Conservation (phyloP, 2,797 vertebrate species). For the Yasuhikotakia modesta region DNA sequence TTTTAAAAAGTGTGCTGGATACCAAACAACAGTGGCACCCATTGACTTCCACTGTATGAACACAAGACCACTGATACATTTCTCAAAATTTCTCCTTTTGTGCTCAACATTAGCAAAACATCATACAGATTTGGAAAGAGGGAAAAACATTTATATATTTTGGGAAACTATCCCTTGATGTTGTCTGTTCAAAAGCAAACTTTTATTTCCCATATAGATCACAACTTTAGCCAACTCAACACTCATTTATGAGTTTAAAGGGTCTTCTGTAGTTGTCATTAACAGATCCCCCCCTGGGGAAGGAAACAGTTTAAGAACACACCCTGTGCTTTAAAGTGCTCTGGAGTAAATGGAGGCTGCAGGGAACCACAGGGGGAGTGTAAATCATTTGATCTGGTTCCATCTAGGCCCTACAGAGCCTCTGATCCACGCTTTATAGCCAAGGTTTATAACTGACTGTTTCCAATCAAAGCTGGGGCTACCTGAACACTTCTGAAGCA, state of each 20-base stretch:
- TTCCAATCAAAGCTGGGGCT: slow-evolving; percentile 24
- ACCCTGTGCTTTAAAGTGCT: slow-evolving; percentile 24
- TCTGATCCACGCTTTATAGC: slow-evolving; percentile 43
- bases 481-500: slow-evolving; percentile 25
- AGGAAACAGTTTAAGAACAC: slow-evolving; percentile 29
- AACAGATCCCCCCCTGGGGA: slow-evolving; percentile 20
- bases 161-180: not conserved
- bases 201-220: not conserved
- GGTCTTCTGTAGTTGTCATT: slow-evolving; percentile 13
- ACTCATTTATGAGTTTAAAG: slow-evolving; percentile 34
- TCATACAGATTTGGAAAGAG: not conserved
- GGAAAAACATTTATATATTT: not conserved
- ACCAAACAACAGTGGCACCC: no score
- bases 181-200: not conserved
- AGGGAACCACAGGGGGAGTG: not conserved
- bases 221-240: not conserved
- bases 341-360: slow-evolving; percentile 15
- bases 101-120: no score
- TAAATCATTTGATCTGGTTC: slow-evolving; percentile 39
- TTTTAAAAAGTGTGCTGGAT: no score
- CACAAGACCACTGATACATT: not conserved
- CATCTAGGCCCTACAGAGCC: slow-evolving; percentile 18
- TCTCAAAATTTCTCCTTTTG: not conserved
- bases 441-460: slow-evolving; percentile 10
- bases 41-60: no score